These are phyloP conservation scores for Peromyscus melanophrys DNA, from an alignment of 2,797 vertebrate genomes.

Conservation along the genomic window DNA sequence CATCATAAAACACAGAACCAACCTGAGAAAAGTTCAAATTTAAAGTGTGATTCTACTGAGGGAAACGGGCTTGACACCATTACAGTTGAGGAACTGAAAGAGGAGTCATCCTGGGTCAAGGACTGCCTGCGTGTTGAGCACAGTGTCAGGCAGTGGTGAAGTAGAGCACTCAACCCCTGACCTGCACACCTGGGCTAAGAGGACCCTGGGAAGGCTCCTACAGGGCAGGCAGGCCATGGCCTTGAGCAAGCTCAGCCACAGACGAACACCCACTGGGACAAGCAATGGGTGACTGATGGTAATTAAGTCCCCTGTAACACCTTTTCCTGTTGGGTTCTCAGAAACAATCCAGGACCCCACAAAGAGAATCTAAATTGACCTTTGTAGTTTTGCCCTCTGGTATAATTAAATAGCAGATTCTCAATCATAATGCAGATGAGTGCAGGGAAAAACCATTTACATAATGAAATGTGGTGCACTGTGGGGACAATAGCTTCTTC, in stretches of 20 bases:
- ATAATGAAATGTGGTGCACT: slow-evolving; percentile 28
- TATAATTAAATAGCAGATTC: slow-evolving; percentile 63
- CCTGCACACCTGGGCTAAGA: neutral
- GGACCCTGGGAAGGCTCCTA: neutral
- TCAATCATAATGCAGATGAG: neutral
- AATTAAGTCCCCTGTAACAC: slow-evolving; percentile 37
- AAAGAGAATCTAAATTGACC: slow-evolving; percentile 48
- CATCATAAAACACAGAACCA: neutral
- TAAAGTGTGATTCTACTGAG: neutral
- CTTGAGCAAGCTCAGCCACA: neutral
- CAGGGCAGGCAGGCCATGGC: neutral
- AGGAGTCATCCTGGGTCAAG: too few species aligned
- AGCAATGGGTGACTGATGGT: neutral
- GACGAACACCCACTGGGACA: neutral
- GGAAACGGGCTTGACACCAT: neutral
- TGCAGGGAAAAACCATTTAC: neutral
- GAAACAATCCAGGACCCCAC: slow-evolving; percentile 61
- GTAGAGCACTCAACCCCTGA: neutral
- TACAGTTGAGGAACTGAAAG: neutral
- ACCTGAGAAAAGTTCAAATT: neutral
- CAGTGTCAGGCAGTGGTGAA: neutral
- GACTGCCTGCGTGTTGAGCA: neutral
- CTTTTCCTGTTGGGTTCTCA: slow-evolving; percentile 45
- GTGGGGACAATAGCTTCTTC: neutral
- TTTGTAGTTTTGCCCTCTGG: slow-evolving; percentile 51